These are phyloP conservation scores for Takifugu ocellatus DNA, from an alignment of 2,797 vertebrate genomes.

Conservation along the genomic window DNA sequence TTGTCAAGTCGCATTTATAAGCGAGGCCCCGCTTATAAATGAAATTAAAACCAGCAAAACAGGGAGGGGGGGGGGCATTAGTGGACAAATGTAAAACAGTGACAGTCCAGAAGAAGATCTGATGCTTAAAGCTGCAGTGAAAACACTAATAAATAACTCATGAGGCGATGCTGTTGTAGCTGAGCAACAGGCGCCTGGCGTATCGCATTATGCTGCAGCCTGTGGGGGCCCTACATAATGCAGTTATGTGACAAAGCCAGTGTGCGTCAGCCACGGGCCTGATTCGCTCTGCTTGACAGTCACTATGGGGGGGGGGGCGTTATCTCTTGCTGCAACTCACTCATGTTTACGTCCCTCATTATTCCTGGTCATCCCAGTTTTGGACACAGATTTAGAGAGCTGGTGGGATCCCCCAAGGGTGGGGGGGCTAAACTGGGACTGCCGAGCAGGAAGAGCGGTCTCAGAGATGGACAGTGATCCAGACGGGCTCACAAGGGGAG, in stretches of 20 bases:
- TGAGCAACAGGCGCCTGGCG: constrained; percentile 33
- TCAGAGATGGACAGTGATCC: too few species aligned
- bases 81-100: constrained; percentile 28
- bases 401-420: constrained; percentile 17
- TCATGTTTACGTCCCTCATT: constrained; percentile 35
- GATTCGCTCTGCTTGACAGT: constrained; percentile 37
- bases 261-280: constrained; percentile 61
- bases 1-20: constrained; percentile 65
- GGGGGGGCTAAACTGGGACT: neutral
- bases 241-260: constrained; percentile 67
- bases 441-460: neutral
- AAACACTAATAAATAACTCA: constrained; percentile 63
- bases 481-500: constrained; percentile 24
- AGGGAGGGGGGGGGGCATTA: constrained; percentile 24
- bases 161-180: constrained; percentile 51
- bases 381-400: constrained; percentile 24
- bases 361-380: constrained; percentile 42
- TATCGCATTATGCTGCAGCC: constrained; percentile 64
- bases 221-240: constrained; percentile 67
- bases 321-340: constrained; percentile 32
- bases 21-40: constrained; percentile 35
- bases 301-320: constrained; percentile 7
- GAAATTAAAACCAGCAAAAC: constrained; percentile 55
- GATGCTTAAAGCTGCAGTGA: constrained; percentile 32
- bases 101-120: constrained; percentile 37